A percentile compares a stretch with the other conserved stretches of the same genome.
phyloP scores from a whole-genome alignment of 2,113 vertebrate genomes.

The Oxyura jamaicensis region DNA sequence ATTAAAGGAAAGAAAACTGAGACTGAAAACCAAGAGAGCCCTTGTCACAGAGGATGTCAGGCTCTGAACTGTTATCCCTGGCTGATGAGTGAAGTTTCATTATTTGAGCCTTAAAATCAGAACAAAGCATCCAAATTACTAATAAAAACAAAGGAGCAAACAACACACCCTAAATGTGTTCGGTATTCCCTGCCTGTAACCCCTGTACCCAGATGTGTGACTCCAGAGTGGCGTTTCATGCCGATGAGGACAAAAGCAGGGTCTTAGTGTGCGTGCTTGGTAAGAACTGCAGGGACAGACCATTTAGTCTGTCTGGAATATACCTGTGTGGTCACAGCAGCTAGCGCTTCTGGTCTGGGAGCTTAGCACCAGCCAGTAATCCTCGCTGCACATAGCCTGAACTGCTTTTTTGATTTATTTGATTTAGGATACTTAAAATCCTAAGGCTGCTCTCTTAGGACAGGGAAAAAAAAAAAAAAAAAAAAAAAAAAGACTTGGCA shows the following conservation, averaged over 20 bases:
- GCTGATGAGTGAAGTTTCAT: not conserved
- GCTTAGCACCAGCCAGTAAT: not conserved
- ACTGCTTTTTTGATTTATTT: not conserved
- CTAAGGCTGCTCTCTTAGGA: not conserved
- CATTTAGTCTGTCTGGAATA: not conserved
- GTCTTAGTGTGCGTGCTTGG: not conserved
- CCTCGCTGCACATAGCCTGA: not conserved
- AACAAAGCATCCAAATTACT: not conserved
- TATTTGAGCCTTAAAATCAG: conserved; percentile 11
- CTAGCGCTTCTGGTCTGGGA: not conserved
- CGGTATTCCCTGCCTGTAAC: accelerated
- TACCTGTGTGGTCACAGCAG: not conserved
- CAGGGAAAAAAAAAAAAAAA: not conserved
- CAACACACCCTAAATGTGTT: not conserved
- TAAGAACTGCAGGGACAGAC: not conserved
- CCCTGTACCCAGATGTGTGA: accelerated
- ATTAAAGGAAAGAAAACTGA: conserved; percentile 10
- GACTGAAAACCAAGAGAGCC: not conserved
- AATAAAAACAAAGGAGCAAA: not conserved
- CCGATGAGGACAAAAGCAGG: not conserved
- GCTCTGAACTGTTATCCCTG: not conserved
- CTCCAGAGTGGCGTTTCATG: not conserved
- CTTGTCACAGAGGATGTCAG: not conserved
- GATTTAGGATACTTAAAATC: conserved; percentile 1
- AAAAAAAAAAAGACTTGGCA: not conserved